Evolutionary conservation across 2,797 vertebrate species (phyloP), one percentile per base, ranked within the genome.

Genomic region (Muscicapa striata): DNA sequence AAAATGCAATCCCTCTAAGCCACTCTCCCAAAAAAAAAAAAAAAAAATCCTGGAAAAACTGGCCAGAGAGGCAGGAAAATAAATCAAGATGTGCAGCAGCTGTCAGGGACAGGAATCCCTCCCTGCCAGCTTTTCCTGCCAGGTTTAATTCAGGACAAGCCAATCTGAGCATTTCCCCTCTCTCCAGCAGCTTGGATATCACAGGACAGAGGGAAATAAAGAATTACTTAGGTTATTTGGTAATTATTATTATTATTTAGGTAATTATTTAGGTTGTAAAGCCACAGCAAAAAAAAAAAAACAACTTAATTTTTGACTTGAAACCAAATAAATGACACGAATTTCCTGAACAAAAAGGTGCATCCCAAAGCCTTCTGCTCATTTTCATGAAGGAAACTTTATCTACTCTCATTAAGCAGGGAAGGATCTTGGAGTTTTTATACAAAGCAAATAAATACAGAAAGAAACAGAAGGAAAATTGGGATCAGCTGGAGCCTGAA

Each of bases 41-140:
- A 40, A 40, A 40, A 43, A 43, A 46, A 11, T 46, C 46, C 46
- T 48, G 1, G 68, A 41, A 70, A 77, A 82, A 40, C 30, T 58
- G 74, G 43, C 67, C 82, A 84, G 80, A 11, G 61, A 59, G 63
- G 32, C 59, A 67, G 1, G 7, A n/a, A 81, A 64, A 93, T 62
- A 92, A 95, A 90, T 92, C 77, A 92, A 58, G 82, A 58, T 0
- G 6, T 74, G 72, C 79, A 87, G 84, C 70, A 94, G 82, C 79
- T 90, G 79, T 64, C 74, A 92, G 72, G 80, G 84, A 38, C 61
- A 81, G 66, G 75, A 87, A 77, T 73, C 61, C 64, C 74, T 59
- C 55, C 72, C 43, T 45, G 62, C 63, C 90, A 93, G 20, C 18
- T 17, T 43, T 43, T 43, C 72, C 43, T 45, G 62, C 63, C 90